Base-by-base conservation (phyloP, 2,888 invertebrate species). In the Odontocolon sp. region DNA sequence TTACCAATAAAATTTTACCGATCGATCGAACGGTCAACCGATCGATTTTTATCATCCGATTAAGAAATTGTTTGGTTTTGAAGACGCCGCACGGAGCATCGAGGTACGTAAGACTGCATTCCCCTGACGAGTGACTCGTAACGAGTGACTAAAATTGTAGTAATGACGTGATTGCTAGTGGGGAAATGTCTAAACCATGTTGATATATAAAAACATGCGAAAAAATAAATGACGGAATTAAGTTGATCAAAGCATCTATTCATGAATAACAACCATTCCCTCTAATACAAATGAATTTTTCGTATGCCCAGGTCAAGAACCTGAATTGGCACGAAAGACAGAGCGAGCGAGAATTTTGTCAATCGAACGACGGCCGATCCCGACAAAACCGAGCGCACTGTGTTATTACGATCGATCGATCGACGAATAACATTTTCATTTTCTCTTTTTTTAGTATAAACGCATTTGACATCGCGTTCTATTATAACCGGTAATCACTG, bases 221-320 rank as follows among this genome's bases (percentile, higher is more conserved):
- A 8, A 8, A 42, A 16, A 42, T 18, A 42, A 42, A 0, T 1
- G 4, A 47, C 9, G 28, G 9, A 6, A 45, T 14, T n/a, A 28
- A 47, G n/a, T n/a, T 45, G 8, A 5, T 5, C n/a, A n/a, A 8
- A 57, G 36, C n/a, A n/a, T n/a, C n/a, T n/a, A 36, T 4, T n/a
- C 2, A 23, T 56, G 9, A n/a, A 8, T 16, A 26, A 23, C 14
- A 14, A 4, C 70, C 61, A 78, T 71, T 76, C 71, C 57, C 64
- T 78, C 57, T 69, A 31, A 64, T 66, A 67, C 52, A 40, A 33
- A 66, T 64, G 64, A 83, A 80, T 78, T 79, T 52, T 26, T 42
- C 42, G 36, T 75, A 66, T 54, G 57, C 42, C 67, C 77, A 80
- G 77, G 70, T 81, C 79, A 78, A 72, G 77, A 68, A 81, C 77